These are phyloP conservation scores for Tupaia chinensis DNA, from an alignment of 2,113 vertebrate species.

Conservation along the genomic window DNA sequence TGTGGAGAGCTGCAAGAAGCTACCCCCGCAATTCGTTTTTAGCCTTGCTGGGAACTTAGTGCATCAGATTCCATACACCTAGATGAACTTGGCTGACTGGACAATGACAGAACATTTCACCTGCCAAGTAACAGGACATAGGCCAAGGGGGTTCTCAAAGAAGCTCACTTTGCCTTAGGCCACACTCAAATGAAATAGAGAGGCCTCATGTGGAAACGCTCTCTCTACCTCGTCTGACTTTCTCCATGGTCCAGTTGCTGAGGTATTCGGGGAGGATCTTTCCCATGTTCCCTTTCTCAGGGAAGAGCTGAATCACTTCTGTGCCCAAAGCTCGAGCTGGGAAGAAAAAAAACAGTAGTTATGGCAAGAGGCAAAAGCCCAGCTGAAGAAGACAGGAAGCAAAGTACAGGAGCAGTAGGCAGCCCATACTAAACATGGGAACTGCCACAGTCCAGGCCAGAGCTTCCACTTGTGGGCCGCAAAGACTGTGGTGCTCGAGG, in stretches of 20 bases:
- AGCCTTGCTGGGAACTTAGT: conserved; percentile 7
- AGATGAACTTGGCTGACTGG: background rate
- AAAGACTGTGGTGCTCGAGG: background rate
- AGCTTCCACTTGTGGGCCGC: background rate
- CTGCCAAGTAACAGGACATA: background rate
- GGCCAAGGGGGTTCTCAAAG: background rate
- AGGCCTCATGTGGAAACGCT: background rate
- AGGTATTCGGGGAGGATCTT: conserved; percentile 97
- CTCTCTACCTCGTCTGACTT: conserved; percentile 93
- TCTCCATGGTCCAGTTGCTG: conserved; percentile 98
- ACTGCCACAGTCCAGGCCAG: background rate
- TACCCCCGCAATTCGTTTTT: background rate
- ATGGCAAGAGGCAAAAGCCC: conserved; percentile 26
- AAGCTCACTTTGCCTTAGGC: background rate
- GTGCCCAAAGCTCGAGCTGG: conserved; percentile 86
- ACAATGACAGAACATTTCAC: conserved; percentile 14
- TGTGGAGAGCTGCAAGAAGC: background rate
- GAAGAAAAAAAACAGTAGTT: conserved; percentile 62
- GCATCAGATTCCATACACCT: conserved; percentile 18
- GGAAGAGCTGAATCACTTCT: conserved; percentile 97
- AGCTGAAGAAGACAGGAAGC: conserved; percentile 11
- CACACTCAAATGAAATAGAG: conserved; percentile 14
- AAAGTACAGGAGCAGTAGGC: background rate
- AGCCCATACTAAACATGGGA: background rate
- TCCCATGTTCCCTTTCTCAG: conserved; percentile 98